Base-by-base conservation (phyloP, 2,113 vertebrate species). In the Toxotes chatareus region DNA sequence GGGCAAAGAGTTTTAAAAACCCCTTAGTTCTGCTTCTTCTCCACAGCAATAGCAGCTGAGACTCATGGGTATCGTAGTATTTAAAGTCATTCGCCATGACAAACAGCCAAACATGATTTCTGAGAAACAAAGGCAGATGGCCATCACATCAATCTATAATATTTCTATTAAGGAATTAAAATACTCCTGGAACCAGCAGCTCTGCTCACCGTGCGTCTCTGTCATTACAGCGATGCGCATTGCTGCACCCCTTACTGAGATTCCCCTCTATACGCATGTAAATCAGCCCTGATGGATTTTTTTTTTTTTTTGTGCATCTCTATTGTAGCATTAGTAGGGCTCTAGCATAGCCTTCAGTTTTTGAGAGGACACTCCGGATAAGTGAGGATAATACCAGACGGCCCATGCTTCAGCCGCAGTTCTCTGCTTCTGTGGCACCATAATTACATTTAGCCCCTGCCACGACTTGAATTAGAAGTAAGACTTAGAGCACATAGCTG, bases 361-460 rank as follows among this genome's bases (percentile, higher is more conserved):
- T 73, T 47, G 72, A 74, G 69, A 73, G 62, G 36, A 47, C 70
- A 62, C 62, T 38, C 7, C 19, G 40, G 65, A 61, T 61, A 70
- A 84, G 76, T 78, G 51, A 53, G 40, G 73, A 73, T 73, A 70
- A 73, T 70, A 59, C 62, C 42, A 64, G 34, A 16, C 0, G 0
- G 47, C 62, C n/a, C 32, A 42, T 69, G 66, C 57, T 34, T 76
- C 40, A 73, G 71, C 49, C 68, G 27, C 44, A 36, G 60, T 72
- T 42, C 67, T 44, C 53, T 69, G 60, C 36, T 51, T 62, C 80
- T 34, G 55, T 42, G 61, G 27, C 60, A 23, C 76, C 59, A 11
- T 83, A 76, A 85, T 87, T 77, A 86, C 77, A 78, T 82, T 84
- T 80, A 76, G 66, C 65, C 69, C 34, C 40, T 13, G 51, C 51